Evolutionary conservation across 2,113 vertebrate genomes (phyloP), one percentile per base, ranked within the genome.

Genomic region (Stegastes partitus): DNA sequence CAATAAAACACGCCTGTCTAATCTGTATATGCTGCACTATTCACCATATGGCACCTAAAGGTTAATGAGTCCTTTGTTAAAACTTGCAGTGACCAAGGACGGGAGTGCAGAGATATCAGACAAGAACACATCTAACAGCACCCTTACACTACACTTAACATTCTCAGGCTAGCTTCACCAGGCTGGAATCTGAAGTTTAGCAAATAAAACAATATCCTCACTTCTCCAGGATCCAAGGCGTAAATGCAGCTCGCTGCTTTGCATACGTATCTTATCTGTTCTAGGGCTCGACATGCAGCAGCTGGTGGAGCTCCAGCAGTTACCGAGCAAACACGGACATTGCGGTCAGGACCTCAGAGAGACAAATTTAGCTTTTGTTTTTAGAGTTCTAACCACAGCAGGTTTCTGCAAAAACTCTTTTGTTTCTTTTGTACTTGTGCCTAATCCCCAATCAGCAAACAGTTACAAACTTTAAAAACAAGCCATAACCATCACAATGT

Each of bases 181-280:
- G 15, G 15, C 39, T 42, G 12, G 12, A 42, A 42, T 42, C 14
- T 14, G 12, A 42, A 42, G 39, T 15, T 42, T 42, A 42, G 14
- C 39, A 42, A 42, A 42, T 14, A 42, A 42, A 42, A 15, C 12
- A 42, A 6, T 2, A 42, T 42, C 7, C 10, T 1, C 22, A 19
- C 26, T 47, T 65, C 55, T 47, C 26, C 54, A 34, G 9, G 26
- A 22, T 34, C 9, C 10, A 5, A 6, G 19, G 4, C 59, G 28
- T 19, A 28, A 45, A 58, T 19, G 42, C 25, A 31, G 19, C 39
- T 23, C 5, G 16, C 31, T 34, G 76, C 68, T 89, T 87, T 88
- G 79, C 84, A 90, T 90, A 12, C 26, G 19, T 64, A 12, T 7
- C 68, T 85, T 80, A 88, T 81, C 84, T 49, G 50, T 57, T 50